Evolutionary conservation across 2,888 invertebrate species (phyloP).

Genomic region (Nasonia oneida): DNA sequence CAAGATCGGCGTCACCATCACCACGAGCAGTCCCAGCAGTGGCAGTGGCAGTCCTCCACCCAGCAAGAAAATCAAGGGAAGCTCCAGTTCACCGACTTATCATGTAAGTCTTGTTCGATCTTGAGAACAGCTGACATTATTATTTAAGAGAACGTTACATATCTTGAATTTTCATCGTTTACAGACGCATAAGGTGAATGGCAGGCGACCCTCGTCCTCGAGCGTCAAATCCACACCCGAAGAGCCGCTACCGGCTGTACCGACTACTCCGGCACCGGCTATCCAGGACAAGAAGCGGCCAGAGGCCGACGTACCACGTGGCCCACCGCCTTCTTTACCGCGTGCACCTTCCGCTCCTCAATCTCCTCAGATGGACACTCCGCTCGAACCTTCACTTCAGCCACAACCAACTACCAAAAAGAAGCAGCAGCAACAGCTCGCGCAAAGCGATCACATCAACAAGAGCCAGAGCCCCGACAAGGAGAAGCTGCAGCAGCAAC

Average conservation of each 20-base stretch:
- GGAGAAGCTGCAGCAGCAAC: constrained; percentile 23
- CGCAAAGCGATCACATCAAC: constrained; percentile 62
- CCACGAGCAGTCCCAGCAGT: constrained; percentile 83
- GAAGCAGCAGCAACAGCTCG: constrained; percentile 63
- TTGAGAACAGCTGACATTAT: not conserved
- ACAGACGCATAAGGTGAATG: constrained; percentile 81
- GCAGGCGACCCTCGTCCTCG: constrained; percentile 79
- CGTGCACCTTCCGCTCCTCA: constrained; percentile 72
- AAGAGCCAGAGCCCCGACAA: constrained; percentile 50
- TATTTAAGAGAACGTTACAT: not conserved
- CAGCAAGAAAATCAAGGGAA: constrained; percentile 79
- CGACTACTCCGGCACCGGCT: constrained; percentile 76
- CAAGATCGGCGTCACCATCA: constrained; percentile 94
- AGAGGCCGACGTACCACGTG: constrained; percentile 77
- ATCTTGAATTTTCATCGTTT: constrained; percentile 57
- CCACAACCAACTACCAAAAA: constrained; percentile 64
- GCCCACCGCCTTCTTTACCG: constrained; percentile 76
- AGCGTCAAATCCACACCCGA: constrained; percentile 78
- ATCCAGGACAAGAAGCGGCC: constrained; percentile 76
- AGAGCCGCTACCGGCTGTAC: constrained; percentile 77
- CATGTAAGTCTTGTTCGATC: constrained; percentile 63
- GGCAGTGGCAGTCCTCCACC: constrained; percentile 80
- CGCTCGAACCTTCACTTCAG: constrained; percentile 65
- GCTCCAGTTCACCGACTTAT: constrained; percentile 76
- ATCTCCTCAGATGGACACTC: constrained; percentile 72